Evolutionary conservation across 2,797 vertebrate species (phyloP).

Genomic region (Phrynocephalus guinanensis): DNA sequence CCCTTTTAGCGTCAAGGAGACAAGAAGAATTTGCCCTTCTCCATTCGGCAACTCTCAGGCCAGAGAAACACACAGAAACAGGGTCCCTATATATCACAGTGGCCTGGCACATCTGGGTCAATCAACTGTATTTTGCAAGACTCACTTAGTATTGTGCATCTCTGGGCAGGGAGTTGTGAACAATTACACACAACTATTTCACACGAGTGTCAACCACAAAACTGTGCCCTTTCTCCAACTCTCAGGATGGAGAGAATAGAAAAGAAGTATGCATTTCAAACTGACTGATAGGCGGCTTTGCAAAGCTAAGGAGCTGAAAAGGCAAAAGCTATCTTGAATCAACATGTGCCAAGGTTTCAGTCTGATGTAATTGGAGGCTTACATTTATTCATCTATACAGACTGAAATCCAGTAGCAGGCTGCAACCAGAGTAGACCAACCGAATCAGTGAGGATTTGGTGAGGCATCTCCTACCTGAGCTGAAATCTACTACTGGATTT

Average conservation of each 20-base stretch:
- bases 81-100: not conserved
- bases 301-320: slow-evolving; percentile 30
- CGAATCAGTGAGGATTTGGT: too few relatives aligned
- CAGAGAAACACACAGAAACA: not conserved
- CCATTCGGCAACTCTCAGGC: not conserved
- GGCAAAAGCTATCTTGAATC: accelerated
- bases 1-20: not conserved
- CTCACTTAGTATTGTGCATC: not conserved
- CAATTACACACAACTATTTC: not conserved
- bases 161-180: not conserved
- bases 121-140: not conserved
- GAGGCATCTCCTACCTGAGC: too few relatives aligned
- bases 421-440: too few relatives aligned
- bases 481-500: too few relatives aligned
- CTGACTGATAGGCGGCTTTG: not conserved
- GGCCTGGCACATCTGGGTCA: not conserved
- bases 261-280: not conserved
- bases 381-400: not conserved
- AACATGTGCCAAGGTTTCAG: not conserved
- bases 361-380: not conserved
- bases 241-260: not conserved
- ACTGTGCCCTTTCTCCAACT: not conserved
- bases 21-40: not conserved
- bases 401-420: too few relatives aligned
- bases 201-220: not conserved